phyloP scores from a whole-genome alignment of 2,113 vertebrate genomes.

The Epinephelus fuscoguttatus region DNA sequence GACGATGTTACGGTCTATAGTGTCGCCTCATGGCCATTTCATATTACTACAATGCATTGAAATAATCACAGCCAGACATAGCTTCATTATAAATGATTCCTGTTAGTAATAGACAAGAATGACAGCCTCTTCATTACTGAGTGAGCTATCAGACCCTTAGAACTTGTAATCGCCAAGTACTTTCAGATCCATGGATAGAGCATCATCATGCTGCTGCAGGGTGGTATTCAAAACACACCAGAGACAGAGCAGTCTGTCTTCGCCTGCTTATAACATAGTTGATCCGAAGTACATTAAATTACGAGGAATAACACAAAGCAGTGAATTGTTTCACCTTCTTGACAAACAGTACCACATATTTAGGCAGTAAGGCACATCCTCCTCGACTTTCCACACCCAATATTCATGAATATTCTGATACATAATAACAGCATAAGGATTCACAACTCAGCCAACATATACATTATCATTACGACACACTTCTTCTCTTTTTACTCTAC shows the following conservation, averaged over 20 bases:
- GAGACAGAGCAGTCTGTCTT: fast-evolving
- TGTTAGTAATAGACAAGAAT: background rate
- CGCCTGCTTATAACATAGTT: background rate
- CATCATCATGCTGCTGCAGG: background rate
- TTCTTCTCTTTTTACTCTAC: background rate
- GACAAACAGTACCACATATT: background rate
- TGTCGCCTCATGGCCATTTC: constrained; percentile 39
- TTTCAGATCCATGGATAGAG: constrained; percentile 19
- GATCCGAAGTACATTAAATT: background rate
- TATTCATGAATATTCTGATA: background rate
- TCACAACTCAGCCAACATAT: too few relatives aligned
- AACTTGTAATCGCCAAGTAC: background rate
- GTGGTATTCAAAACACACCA: background rate
- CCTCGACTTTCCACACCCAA: background rate
- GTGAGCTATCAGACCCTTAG: background rate
- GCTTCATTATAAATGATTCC: fast-evolving
- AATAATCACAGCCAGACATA: constrained; percentile 4
- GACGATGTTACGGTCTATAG: constrained; percentile 47
- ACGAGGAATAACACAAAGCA: background rate
- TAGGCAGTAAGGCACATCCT: background rate
- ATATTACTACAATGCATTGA: constrained; percentile 35
- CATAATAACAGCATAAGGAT: background rate
- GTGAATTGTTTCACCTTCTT: background rate
- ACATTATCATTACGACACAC: background rate
- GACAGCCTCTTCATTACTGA: background rate